Evolutionary conservation across 2,888 invertebrate genomes (phyloP).

Genomic region (Acanthosepion pharaonis): DNA sequence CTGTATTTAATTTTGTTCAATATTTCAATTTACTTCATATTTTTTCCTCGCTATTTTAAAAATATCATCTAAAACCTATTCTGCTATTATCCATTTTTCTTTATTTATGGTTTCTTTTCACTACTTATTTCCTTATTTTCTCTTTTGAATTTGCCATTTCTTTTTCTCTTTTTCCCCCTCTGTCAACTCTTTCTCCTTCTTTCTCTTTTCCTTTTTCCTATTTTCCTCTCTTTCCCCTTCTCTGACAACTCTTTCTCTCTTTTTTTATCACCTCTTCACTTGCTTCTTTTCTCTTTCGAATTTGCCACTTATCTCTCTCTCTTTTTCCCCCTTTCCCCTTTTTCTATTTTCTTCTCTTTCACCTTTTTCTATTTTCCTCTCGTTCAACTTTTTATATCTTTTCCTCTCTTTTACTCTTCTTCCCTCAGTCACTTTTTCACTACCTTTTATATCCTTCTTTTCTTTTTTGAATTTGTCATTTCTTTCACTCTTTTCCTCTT

Average conservation of each 20-base stretch:
- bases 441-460: not conserved
- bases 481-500: not conserved
- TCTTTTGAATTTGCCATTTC: not conserved
- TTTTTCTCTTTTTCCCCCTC: not conserved
- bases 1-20: not conserved
- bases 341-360: not conserved
- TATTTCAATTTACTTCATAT: not conserved
- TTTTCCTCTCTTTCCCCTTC: not conserved
- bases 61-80: not conserved
- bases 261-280: too few relatives aligned
- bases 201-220: not conserved
- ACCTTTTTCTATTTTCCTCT: not conserved
- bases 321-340: not conserved
- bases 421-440: too few relatives aligned
- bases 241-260: not conserved
- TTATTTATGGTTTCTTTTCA: not conserved
- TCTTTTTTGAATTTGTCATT: not conserved
- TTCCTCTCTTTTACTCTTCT: not conserved
- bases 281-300: too few relatives aligned
- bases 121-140: not conserved
- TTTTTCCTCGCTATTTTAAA: not conserved
- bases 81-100: not conserved
- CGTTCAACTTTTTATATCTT: too few relatives aligned
- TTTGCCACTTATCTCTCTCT: not conserved
- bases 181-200: not conserved